Percentiles rank a stretch among this genome's conserved stretches.
Evolutionary conservation across 2,888 invertebrate species (phyloP).

Genomic region (Resseliella maxima): DNA sequence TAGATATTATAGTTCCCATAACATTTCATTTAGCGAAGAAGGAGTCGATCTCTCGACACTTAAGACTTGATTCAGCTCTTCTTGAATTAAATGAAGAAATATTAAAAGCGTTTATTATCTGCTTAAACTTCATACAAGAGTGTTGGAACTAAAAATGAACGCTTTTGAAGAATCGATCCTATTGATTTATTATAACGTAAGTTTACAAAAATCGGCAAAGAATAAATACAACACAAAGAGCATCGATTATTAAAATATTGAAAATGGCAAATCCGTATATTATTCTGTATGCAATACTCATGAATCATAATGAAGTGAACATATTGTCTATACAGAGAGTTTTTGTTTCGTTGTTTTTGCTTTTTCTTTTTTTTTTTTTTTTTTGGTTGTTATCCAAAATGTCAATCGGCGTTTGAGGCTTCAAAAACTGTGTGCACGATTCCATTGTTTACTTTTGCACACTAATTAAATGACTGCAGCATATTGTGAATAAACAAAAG

Average conservation of each 20-base stretch:
- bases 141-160: not conserved
- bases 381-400: conserved; percentile 32
- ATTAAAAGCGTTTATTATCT: conserved; percentile 15
- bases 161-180: not conserved
- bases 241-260: conserved; percentile 18
- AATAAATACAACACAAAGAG: not conserved
- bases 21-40: not conserved
- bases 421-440: not conserved
- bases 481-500: conserved; percentile 39
- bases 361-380: not conserved
- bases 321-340: too few species aligned
- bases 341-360: too few species aligned
- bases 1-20: not conserved
- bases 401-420: conserved; percentile 48
- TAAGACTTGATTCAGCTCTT: not conserved
- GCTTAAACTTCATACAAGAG: not conserved
- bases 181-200: not conserved
- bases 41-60: not conserved
- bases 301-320: conserved; percentile 43
- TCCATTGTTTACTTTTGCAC: conserved; percentile 43
- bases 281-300: conserved; percentile 7
- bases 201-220: not conserved
- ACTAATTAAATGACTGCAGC: conserved; percentile 12
- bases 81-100: not conserved
- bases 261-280: not conserved